Conservation (phyloP, 1,140 invertebrate species). For the Leptinotarsa undecemlineata region DNA sequence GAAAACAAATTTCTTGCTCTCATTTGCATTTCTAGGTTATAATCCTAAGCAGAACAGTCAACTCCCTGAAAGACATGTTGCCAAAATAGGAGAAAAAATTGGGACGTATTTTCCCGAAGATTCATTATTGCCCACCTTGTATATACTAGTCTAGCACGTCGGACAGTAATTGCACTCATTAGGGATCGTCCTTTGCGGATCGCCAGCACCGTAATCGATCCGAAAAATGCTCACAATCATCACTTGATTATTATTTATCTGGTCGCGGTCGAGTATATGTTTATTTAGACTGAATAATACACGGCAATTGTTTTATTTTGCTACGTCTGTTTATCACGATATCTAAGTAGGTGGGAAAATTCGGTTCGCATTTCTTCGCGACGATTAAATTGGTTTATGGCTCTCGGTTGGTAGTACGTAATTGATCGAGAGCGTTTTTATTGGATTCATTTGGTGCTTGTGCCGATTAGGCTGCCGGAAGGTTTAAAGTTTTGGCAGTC, state of each 20-base stretch:
- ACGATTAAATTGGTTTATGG: background rate
- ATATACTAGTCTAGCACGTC: background rate
- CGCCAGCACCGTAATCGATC: background rate
- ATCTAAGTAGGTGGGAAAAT: constrained; percentile 1
- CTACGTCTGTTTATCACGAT: constrained; percentile 1
- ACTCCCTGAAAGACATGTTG: too few relatives aligned
- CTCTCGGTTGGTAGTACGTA: background rate
- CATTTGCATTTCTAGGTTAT: too few relatives aligned
- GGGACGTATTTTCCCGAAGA: too few relatives aligned
- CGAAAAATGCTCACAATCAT: constrained; percentile 4
- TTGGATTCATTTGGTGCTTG: too few relatives aligned
- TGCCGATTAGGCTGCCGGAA: too few relatives aligned
- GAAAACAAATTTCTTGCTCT: too few relatives aligned
- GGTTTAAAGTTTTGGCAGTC: too few relatives aligned
- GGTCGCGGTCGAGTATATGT: background rate
- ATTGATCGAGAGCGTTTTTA: background rate
- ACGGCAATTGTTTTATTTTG: constrained; percentile 3
- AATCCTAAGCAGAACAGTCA: too few relatives aligned
- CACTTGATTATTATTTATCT: background rate
- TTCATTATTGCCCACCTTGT: background rate
- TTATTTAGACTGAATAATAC: background rate
- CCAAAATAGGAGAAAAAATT: too few relatives aligned
- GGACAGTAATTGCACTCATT: background rate
- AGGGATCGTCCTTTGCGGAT: constrained; percentile 1
- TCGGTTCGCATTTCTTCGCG: background rate